Evolutionary conservation across 2,888 invertebrate species (phyloP).

Genomic region (Cosmia trapezina): DNA sequence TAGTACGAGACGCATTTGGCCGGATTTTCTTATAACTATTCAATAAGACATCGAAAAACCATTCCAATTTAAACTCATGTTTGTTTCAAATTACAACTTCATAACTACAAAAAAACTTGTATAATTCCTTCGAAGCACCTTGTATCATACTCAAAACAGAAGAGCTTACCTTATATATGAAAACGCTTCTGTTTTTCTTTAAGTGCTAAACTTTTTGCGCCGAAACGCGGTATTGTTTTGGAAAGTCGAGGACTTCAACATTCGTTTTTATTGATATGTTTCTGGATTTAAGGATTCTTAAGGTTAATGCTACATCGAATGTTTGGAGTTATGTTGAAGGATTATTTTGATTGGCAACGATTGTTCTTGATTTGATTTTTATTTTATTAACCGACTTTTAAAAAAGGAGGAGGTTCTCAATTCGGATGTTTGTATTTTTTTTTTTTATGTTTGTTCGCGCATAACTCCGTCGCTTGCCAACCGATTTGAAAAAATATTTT

Average conservation of each 20-base stretch:
- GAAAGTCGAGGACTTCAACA: conserved; percentile 30
- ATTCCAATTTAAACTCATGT: too few relatives aligned
- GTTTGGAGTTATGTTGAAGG: conserved; percentile 9
- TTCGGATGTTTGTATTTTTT: too few relatives aligned
- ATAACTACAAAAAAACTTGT: conserved; percentile 29
- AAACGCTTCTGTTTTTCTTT: conserved; percentile 75
- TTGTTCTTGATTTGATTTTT: conserved; percentile 8
- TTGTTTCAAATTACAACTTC: too few relatives aligned
- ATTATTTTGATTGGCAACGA: conserved; percentile 25
- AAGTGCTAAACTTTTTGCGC: conserved; percentile 70
- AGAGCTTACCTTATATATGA: conserved; percentile 69
- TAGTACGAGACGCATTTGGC: too few relatives aligned
- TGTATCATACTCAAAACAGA: conserved; percentile 51
- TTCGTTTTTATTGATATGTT: conserved; percentile 57
- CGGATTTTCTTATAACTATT: too few relatives aligned
- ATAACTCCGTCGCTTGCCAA: too few relatives aligned
- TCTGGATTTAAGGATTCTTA: conserved; percentile 37
- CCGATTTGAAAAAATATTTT: too few relatives aligned
- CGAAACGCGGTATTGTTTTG: conserved; percentile 63
- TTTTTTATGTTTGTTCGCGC: too few relatives aligned
- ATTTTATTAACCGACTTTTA: too few relatives aligned
- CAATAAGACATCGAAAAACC: too few relatives aligned
- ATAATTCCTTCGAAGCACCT: conserved; percentile 42
- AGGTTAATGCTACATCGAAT: conserved; percentile 32
- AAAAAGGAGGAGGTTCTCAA: too few relatives aligned